Conservation (phyloP, 2,888 invertebrate genomes). For the Anagyrus pseudococci region DNA sequence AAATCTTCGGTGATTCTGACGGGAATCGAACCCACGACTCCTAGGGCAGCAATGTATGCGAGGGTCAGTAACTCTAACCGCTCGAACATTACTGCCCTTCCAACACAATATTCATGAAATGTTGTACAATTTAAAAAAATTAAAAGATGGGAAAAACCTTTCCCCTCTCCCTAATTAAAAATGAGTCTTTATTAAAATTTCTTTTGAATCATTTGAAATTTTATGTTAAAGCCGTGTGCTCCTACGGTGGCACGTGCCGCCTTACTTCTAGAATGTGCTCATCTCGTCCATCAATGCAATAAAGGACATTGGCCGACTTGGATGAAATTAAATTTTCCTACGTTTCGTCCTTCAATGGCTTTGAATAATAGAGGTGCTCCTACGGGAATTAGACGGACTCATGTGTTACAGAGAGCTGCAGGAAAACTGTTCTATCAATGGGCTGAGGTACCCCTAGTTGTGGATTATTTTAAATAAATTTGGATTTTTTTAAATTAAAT, state of each 20-base stretch:
- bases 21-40: too few relatives aligned
- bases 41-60: too few relatives aligned
- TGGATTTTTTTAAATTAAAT: background rate
- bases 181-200: too few relatives aligned
- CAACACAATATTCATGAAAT: too few relatives aligned
- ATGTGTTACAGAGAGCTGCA: slow-evolving; percentile 84
- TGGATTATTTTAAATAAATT: background rate
- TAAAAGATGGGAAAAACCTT: too few relatives aligned
- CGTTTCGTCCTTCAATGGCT: slow-evolving; percentile 77
- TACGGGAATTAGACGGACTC: slow-evolving; percentile 70
- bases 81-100: too few relatives aligned
- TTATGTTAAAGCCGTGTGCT: slow-evolving; percentile 81
- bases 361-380: slow-evolving; percentile 63
- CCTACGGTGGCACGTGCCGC: slow-evolving; percentile 93
- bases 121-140: too few relatives aligned
- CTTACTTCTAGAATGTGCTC: slow-evolving; percentile 91
- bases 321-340: slow-evolving; percentile 87
- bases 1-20: too few relatives aligned
- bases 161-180: too few relatives aligned
- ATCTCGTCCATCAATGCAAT: slow-evolving; percentile 97
- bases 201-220: too few relatives aligned
- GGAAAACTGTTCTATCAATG: slow-evolving; percentile 98
- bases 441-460: slow-evolving; percentile 75
- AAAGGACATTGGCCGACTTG: slow-evolving; percentile 98
- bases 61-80: too few relatives aligned